These are phyloP conservation scores for Apodemia zela DNA, from an alignment of 2,888 invertebrate genomes.

Conservation along the genomic window DNA sequence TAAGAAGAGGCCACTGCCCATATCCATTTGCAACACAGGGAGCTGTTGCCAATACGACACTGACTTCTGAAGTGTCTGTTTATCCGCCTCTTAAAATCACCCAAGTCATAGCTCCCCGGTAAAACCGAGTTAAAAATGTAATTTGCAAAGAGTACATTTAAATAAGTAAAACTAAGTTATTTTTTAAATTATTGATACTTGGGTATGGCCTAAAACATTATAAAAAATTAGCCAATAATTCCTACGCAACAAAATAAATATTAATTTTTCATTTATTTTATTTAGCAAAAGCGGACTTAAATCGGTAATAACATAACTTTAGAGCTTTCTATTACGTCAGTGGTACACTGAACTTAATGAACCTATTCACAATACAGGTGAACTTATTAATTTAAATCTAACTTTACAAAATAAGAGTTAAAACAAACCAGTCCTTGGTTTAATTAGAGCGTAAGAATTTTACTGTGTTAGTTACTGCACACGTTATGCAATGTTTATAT, in stretches of 20 bases:
- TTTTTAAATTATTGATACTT: too few species aligned
- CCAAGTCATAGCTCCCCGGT: too few species aligned
- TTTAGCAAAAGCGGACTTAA: not conserved
- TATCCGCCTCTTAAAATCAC: too few species aligned
- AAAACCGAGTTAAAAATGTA: too few species aligned
- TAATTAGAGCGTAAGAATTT: slow-evolving; percentile 68
- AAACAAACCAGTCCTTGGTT: slow-evolving; percentile 10
- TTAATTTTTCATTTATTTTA: not conserved
- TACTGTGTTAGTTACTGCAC: slow-evolving; percentile 42
- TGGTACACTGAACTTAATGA: slow-evolving; percentile 2
- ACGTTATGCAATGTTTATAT: slow-evolving; percentile 49
- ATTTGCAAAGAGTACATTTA: too few species aligned
- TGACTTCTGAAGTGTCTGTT: too few species aligned
- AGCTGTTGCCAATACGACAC: too few species aligned
- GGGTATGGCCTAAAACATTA: not conserved
- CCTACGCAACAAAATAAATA: not conserved
- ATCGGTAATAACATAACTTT: not conserved
- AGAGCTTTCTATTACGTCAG: slow-evolving; percentile 7
- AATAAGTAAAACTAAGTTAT: too few species aligned
- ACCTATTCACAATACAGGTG: slow-evolving; percentile 1
- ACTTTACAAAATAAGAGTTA: not conserved
- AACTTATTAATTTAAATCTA: slow-evolving; percentile 3
- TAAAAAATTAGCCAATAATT: not conserved
- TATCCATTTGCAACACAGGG: too few species aligned
- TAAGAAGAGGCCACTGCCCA: too few species aligned